Base-by-base conservation (phyloP, 2,888 invertebrate genomes). In the Thera britannica region DNA sequence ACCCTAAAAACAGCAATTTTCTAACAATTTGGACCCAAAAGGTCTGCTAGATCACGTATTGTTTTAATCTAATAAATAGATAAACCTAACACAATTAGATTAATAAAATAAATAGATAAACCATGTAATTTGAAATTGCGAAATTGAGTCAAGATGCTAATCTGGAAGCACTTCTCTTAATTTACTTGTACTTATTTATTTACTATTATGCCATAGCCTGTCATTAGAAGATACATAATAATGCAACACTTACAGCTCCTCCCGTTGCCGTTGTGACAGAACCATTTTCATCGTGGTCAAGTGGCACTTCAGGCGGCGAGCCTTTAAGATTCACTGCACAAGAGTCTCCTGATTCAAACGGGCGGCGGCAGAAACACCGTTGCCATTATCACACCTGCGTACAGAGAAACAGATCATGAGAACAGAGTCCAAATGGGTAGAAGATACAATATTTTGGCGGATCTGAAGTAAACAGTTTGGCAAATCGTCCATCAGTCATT, bases 231-330 rank as follows among this genome's bases (percentile, higher is more conserved):
- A 38, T 12, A 41, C 12, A 12, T 12, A 41, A 2, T 38, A 55
- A 23, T 23, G 23, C 23, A 23, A 65, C 58, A 72, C 98, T 98
- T 95, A 99, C 99, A 99, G 97, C 97, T 99, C 99, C 96, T 99
- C 99, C 96, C 98, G 97, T 97, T 99, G 99, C 95, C 98, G 98
- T 96, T 99, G 98, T 94, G 99, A 99, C 96, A 99, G 96, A 96
- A 99, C 99, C 99, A 99, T 99, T 98, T 98, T 98, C 98, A 98
- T 98, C 94, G 95, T 96, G 95, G 94, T 95, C 86, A 94, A 87
- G 81, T 89, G 83, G 83, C 84, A 82, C 86, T 84, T 80, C 84
- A 85, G 87, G 86, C 89, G 85, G 87, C 86, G 82, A 84, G 87
- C 88, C 89, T 85, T 79, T 80, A 76, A 77, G 81, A 85, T 90